phyloP scores from a whole-genome alignment of 2,113 vertebrate species.

The Anseranas semipalmata region DNA sequence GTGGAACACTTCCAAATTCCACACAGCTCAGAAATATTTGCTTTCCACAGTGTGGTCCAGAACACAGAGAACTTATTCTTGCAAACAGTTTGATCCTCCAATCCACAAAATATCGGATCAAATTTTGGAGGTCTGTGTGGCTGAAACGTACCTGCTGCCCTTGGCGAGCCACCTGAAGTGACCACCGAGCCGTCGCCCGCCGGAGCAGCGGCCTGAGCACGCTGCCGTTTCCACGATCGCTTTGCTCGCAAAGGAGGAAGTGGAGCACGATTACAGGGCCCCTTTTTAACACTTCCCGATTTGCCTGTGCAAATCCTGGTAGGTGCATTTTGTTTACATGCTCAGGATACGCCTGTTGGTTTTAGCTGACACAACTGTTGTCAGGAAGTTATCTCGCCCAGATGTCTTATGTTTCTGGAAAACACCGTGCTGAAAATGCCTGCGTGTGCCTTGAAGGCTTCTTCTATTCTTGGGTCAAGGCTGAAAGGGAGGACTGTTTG shows the following conservation, averaged over 20 bases:
- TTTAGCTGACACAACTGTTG: neutral
- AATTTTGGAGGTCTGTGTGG: neutral
- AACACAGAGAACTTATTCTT: conserved; percentile 58
- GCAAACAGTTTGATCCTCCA: conserved; percentile 39
- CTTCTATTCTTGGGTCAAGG: conserved; percentile 37
- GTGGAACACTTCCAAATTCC: conserved; percentile 70
- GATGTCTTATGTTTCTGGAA: conserved; percentile 16
- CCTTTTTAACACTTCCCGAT: neutral
- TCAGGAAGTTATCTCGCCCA: neutral
- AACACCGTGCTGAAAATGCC: conserved; percentile 23
- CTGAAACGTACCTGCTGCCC: conserved; percentile 1
- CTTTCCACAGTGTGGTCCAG: conserved; percentile 18
- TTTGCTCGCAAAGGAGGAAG: neutral
- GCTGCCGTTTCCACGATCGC: neutral
- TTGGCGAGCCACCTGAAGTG: neutral
- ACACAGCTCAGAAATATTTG: conserved; percentile 62
- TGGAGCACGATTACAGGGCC: rapidly evolving
- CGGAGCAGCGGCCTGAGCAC: neutral
- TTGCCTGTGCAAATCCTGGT: neutral
- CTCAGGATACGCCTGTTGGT: neutral
- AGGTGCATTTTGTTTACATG: neutral
- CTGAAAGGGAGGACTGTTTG: conserved; percentile 35
- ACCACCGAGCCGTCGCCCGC: neutral
- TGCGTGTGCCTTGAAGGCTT: conserved; percentile 4
- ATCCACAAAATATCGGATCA: neutral